Base-by-base conservation (phyloP, 1,140 invertebrate genomes). In the Bombus fervidus region DNA sequence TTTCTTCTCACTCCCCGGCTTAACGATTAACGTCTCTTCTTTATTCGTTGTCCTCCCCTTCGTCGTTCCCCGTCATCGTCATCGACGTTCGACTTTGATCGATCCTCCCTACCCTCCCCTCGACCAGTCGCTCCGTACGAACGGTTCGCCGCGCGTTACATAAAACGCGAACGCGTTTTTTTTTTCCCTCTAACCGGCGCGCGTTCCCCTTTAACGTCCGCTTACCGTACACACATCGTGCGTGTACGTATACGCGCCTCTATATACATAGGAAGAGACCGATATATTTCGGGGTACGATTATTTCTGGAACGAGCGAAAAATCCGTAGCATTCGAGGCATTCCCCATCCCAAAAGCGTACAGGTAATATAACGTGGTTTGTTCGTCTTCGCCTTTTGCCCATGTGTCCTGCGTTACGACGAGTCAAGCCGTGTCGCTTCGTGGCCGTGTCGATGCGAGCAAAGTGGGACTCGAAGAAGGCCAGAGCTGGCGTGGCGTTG, bases 401-500 rank as follows among this genome's bases (percentile, higher is more conserved):
- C 8, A 28, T 28, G 47, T 8, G 39, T 37, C 68, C 39, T 34
- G 25, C 34, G 71, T 75, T 62, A 66, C 62, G 34, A 18, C 47
- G 28, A 62, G 59, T n/a, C 10, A 2, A 28, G 22, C 57, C 31
- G n/a, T 13, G 28, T 66, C 64, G 75, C 18, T 9, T 31, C 37
- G 37, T 31, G 57, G 72, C 72, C 57, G 59, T 62, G 28, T 66
- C 64, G 59, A n/a, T 18, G n/a, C 57, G 57, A 41, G 72, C 72
- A 47, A 86, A 86, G 73, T 83, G 81, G 85, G 83, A 72, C 83
- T 85, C 76, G n/a, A 31, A 53, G 83, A 85, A 72, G 83, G 83
- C 76, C 83, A 81, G 62, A 72, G 43, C 62, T 57, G 86, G 75
- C 73, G 73, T 47, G 73, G 43, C 73, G 53, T 43, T 68, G 43